These are phyloP conservation scores for Gulo gulo DNA, from an alignment of 2,113 vertebrate genomes.

Conservation along the genomic window DNA sequence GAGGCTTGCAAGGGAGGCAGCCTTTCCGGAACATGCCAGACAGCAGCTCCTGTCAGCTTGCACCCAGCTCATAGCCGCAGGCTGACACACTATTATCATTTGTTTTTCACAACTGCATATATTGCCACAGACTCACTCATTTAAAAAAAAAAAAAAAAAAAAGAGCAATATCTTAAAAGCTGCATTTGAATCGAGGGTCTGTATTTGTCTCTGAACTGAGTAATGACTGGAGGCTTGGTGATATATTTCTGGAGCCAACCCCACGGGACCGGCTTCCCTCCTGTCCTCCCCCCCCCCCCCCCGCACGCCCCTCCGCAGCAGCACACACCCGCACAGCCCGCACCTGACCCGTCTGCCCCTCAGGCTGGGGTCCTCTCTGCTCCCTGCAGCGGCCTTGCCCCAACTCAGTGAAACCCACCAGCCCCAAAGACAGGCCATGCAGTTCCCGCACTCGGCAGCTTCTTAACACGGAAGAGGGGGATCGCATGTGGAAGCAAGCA, in stretches of 20 bases:
- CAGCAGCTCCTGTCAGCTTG: background rate
- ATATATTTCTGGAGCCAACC: background rate
- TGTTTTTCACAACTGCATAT: background rate
- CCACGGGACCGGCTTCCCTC: background rate
- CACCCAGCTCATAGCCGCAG: background rate
- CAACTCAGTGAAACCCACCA: background rate
- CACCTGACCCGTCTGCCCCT: background rate
- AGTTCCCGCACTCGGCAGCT: background rate
- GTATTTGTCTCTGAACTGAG: background rate
- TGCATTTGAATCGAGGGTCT: background rate
- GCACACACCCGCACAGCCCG: background rate
- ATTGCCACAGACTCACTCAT: background rate
- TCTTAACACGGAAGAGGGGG: conserved; percentile 18
- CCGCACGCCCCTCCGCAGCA: background rate
- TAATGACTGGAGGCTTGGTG: background rate
- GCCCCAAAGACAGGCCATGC: background rate
- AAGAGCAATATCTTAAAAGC: background rate
- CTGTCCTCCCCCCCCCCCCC: background rate
- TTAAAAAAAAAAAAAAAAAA: background rate
- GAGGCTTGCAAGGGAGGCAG: background rate
- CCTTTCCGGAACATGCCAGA: background rate
- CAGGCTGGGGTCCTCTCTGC: background rate
- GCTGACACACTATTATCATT: background rate
- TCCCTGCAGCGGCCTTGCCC: background rate
- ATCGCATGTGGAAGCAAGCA: background rate